Conservation (phyloP, 2,888 invertebrate species). For the Drosophila sordidula region DNA sequence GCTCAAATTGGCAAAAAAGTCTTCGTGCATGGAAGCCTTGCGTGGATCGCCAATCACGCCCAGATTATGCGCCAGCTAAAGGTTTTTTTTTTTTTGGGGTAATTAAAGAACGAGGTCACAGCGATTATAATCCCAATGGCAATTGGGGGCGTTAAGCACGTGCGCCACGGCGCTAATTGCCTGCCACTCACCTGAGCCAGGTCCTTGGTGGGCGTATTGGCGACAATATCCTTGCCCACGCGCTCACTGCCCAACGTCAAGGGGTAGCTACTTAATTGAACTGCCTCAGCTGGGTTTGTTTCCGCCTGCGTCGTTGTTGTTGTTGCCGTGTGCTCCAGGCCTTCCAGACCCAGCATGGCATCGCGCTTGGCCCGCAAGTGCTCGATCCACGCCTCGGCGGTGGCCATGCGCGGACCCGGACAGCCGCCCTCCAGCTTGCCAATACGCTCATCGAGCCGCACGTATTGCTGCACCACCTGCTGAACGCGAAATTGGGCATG, state of each 20-base stretch:
- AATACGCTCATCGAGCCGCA: constrained; percentile 82
- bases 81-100: neutral
- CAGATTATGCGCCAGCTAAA: constrained; percentile 82
- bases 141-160: constrained; percentile 16
- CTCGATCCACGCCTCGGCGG: constrained; percentile 84
- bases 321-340: constrained; percentile 22
- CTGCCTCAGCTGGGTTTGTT: constrained; percentile 2
- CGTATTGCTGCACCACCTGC: constrained; percentile 80
- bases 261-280: constrained; percentile 35
- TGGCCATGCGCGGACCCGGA: constrained; percentile 84
- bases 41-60: constrained; percentile 81
- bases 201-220: constrained; percentile 80
- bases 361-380: constrained; percentile 80
- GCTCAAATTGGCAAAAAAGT: constrained; percentile 84
- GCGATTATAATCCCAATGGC: constrained; percentile 2
- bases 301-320: constrained; percentile 1
- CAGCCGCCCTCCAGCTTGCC: constrained; percentile 81
- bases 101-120: constrained; percentile 23
- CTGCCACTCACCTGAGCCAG: constrained; percentile 77
- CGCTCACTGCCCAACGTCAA: constrained; percentile 35
- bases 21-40: constrained; percentile 84
- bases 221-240: constrained; percentile 60
- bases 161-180: constrained; percentile 42
- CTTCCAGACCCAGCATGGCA: constrained; percentile 70
- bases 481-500: constrained; percentile 20